phyloP scores from a whole-genome alignment of 2,113 vertebrate genomes.

The Bettongia penicillata region DNA sequence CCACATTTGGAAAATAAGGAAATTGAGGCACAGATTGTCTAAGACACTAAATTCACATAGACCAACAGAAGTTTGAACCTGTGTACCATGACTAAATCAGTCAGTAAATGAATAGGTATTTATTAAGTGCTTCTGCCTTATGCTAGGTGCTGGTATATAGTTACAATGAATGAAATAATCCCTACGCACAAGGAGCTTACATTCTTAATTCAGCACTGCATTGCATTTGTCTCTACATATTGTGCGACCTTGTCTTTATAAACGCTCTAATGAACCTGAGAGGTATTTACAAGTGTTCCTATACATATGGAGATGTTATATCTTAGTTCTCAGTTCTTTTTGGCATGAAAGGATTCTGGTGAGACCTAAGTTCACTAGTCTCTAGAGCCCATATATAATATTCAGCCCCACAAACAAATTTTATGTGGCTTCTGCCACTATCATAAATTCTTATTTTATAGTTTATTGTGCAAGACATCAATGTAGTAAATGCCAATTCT shows the following conservation, averaged over 20 bases:
- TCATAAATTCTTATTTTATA: slow-evolving; percentile 58
- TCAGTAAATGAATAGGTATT: not conserved
- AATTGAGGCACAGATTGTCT: not conserved
- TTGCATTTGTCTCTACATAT: not conserved
- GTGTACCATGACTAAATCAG: not conserved
- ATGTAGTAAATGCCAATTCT: slow-evolving; percentile 25
- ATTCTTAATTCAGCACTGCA: not conserved
- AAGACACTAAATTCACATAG: not conserved
- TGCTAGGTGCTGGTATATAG: not conserved
- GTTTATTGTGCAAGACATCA: slow-evolving; percentile 51
- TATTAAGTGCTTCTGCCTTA: not conserved
- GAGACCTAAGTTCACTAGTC: slow-evolving; percentile 6
- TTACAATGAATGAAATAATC: not conserved
- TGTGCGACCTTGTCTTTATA: not conserved
- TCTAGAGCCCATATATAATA: slow-evolving; percentile 9
- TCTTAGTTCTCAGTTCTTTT: not conserved
- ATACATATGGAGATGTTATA: rapidly evolving
- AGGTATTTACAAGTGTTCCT: not conserved
- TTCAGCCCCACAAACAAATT: slow-evolving; percentile 28
- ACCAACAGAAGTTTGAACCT: not conserved
- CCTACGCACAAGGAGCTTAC: not conserved
- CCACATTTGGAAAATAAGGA: not conserved
- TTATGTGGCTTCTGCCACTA: slow-evolving; percentile 45
- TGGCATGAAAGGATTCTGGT: not conserved
- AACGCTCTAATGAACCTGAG: not conserved